phyloP scores from a whole-genome alignment of 1,140 invertebrate species.

The Ips typographus region DNA sequence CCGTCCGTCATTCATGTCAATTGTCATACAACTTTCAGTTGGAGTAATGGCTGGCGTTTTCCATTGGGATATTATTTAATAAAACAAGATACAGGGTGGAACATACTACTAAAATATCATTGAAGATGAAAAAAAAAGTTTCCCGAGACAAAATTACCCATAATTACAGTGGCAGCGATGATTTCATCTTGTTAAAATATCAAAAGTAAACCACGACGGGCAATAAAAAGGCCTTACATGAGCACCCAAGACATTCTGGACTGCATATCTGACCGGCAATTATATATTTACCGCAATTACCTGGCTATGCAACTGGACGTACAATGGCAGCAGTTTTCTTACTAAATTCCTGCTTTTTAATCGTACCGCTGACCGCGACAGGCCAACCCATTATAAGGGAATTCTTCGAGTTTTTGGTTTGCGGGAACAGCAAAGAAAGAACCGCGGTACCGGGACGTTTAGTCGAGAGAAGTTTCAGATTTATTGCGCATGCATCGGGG shows the following conservation, averaged over 20 bases:
- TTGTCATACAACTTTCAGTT: too few species aligned
- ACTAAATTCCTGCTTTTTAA: conserved; percentile 39
- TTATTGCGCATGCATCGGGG: conserved; percentile 7
- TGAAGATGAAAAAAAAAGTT: too few species aligned
- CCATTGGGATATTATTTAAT: too few species aligned
- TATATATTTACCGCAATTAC: conserved; percentile 46
- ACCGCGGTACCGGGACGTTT: conserved; percentile 14
- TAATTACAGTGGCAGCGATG: neutral
- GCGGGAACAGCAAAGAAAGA: conserved; percentile 39
- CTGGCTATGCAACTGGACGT: conserved; percentile 36
- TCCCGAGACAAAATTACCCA: neutral
- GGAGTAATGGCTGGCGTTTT: too few species aligned
- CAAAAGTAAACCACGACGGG: conserved; percentile 1
- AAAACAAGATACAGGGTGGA: too few species aligned
- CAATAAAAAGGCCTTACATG: conserved; percentile 6
- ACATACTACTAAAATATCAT: too few species aligned
- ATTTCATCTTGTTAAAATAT: conserved; percentile 26
- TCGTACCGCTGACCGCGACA: conserved; percentile 37
- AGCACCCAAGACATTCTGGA: conserved; percentile 21
- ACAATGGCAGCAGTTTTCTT: conserved; percentile 41
- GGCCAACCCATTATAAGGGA: conserved; percentile 39
- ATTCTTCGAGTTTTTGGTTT: conserved; percentile 40
- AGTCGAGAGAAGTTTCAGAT: conserved; percentile 10
- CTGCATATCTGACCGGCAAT: conserved; percentile 36
- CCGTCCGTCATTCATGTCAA: too few species aligned